Conservation (phyloP, 2,797 vertebrate species). For the Eutrigla gurnardus region DNA sequence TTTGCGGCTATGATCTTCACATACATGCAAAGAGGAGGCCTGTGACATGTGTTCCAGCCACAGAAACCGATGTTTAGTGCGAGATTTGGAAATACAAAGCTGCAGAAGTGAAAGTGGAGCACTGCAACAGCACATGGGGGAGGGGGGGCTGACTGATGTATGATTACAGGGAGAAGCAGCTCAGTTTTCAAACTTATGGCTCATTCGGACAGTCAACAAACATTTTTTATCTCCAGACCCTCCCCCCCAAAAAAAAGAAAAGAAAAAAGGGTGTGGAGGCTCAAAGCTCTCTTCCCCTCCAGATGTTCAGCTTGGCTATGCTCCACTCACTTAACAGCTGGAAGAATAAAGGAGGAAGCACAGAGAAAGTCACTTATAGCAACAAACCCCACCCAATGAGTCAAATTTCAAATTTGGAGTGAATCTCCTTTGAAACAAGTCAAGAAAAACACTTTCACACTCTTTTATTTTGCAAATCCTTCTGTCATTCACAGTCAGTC, state of each 20-base stretch:
- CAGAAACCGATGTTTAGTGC: background rate
- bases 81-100: conserved; percentile 2
- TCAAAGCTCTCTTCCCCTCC: conserved; percentile 4
- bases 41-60: background rate
- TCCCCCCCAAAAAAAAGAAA: background rate
- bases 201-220: conserved; percentile 13
- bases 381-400: background rate
- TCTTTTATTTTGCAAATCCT: conserved; percentile 16
- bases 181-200: background rate
- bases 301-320: conserved; percentile 32
- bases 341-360: background rate
- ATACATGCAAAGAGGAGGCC: accelerated
- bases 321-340: background rate
- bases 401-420: background rate
- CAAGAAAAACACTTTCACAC: background rate
- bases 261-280: conserved; percentile 7
- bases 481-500: background rate
- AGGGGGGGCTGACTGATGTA: background rate
- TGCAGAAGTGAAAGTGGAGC: conserved; percentile 2
- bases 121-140: background rate
- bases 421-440: background rate
- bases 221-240: conserved; percentile 15
- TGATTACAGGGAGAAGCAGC: conserved; percentile 7
- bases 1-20: background rate
- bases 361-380: background rate